Evolutionary conservation across 2,113 vertebrate species (phyloP), one percentile per base, ranked within the genome.

Genomic region (Tilapia sparmanii): DNA sequence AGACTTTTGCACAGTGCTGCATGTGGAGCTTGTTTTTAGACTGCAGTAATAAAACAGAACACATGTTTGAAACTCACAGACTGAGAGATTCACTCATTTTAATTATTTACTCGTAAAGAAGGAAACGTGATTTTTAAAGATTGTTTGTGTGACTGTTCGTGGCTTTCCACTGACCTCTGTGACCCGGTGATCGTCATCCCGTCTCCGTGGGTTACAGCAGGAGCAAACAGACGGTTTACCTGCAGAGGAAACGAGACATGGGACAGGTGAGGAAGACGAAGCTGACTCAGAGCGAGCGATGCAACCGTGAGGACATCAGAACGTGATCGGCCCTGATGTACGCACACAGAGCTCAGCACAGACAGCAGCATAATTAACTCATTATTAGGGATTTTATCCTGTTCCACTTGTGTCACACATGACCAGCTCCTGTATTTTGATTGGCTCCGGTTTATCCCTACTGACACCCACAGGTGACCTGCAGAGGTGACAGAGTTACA

Each of bases 131-230:
- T 42, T 71, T 15, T 45, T 73, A 45, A 45, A 45, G 66, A 42
- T 9, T 16, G 66, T 24, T 71, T 5, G 1, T 13, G 2, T 11
- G 31, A 4, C 54, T 8, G 52, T 53, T 35, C n/a, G 12, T 22
- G 33, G 31, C 16, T 54, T 45, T 47, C 5, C 5, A 52, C 91
- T 91, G 71, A 95, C 92, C 91, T 91, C 81, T 19, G 84, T 18
- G 15, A 80, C 33, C 10, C 6, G 52, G n/a, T 9, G 66, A 10
- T 15, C 2, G 1, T 8, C 0, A 3, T 5, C 9, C 6, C 6
- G 4, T n/a, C 31, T 52, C 19, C 1, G 3, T 9, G 61, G 52
- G 2, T 8, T 4, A 80, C 90, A 91, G 84, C 89, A 80, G 82
- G 89, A 89, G 80, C 89, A 89, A 5, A 40, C 68, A 42, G 26